These are phyloP conservation scores for Drosophila stalkeri DNA, from an alignment of 2,888 invertebrate genomes.

Conservation along the genomic window DNA sequence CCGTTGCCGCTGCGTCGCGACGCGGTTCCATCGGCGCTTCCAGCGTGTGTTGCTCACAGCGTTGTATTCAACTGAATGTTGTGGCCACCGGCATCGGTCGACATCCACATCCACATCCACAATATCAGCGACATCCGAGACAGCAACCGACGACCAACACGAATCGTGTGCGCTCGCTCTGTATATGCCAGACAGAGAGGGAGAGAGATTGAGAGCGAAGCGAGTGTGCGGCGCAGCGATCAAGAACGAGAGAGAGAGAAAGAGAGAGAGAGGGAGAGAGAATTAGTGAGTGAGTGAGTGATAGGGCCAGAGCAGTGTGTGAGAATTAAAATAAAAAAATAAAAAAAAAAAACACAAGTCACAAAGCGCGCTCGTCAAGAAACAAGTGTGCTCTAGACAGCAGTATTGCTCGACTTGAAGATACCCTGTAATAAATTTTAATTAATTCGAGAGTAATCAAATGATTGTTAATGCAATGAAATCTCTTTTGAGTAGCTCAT, in stretches of 20 bases:
- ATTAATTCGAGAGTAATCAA: too few relatives aligned
- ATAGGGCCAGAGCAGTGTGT: conserved; percentile 15
- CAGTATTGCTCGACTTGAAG: neutral
- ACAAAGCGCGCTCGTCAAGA: conserved; percentile 35
- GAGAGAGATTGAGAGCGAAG: conserved; percentile 12
- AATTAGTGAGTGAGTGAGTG: conserved; percentile 9
- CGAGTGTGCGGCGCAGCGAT: conserved; percentile 11
- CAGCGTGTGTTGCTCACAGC: conserved; percentile 73
- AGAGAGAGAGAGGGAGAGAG: conserved; percentile 29
- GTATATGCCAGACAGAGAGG: neutral
- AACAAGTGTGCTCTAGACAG: neutral
- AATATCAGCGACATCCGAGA: conserved; percentile 64
- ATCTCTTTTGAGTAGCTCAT: too few relatives aligned
- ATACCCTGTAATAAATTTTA: neutral
- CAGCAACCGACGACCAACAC: conserved; percentile 57
- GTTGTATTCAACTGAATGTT: conserved; percentile 73
- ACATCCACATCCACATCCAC: conserved; percentile 57
- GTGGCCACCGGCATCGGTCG: conserved; percentile 73
- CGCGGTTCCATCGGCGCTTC: conserved; percentile 70
- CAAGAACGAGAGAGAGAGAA: conserved; percentile 25
- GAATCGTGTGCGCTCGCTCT: conserved; percentile 51
- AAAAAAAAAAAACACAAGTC: conserved; percentile 44
- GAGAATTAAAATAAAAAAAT: conserved; percentile 38
- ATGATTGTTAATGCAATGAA: too few relatives aligned
- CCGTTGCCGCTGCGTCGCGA: conserved; percentile 63